Evolutionary conservation across 2,113 vertebrate species (phyloP).

Genomic region (Dascyllus trimaculatus): DNA sequence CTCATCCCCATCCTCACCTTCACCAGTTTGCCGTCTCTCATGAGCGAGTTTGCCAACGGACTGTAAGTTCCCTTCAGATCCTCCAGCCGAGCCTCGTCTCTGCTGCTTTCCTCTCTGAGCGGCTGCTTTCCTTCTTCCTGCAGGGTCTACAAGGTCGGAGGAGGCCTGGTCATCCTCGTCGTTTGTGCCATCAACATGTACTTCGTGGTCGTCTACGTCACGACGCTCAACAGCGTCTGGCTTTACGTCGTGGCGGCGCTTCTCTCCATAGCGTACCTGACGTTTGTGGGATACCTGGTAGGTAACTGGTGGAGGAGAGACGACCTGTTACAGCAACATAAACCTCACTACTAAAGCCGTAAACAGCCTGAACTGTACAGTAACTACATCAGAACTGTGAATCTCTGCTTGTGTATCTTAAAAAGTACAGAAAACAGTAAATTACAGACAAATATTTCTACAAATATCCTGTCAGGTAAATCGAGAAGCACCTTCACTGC

Average conservation of each 20-base stretch:
- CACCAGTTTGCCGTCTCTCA: conserved; percentile 90
- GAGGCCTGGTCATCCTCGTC: conserved; percentile 85
- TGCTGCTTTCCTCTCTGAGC: too few relatives aligned
- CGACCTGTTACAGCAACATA: background rate
- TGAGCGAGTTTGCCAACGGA: conserved; percentile 91
- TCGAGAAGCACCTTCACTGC: too few relatives aligned
- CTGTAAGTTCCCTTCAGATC: conserved; percentile 85
- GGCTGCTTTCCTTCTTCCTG: background rate
- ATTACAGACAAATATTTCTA: too few relatives aligned
- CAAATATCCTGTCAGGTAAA: too few relatives aligned
- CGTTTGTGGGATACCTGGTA: conserved; percentile 91
- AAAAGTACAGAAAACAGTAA: too few relatives aligned
- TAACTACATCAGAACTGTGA: too few relatives aligned
- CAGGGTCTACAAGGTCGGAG: conserved; percentile 84
- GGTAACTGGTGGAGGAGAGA: conserved; percentile 56
- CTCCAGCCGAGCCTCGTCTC: background rate
- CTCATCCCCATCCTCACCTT: conserved; percentile 92
- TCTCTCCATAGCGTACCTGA: conserved; percentile 86
- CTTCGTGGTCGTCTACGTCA: conserved; percentile 90
- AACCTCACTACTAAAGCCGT: background rate
- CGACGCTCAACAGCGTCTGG: conserved; percentile 77
- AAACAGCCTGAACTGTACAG: too few relatives aligned
- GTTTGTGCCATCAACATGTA: conserved; percentile 92
- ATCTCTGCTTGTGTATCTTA: too few relatives aligned
- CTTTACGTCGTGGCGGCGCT: conserved; percentile 86